A percentile compares a stretch with the other conserved stretches of the same genome.
phyloP scores from a whole-genome alignment of 2,113 vertebrate species.

The Oncorhynchus clarkii region DNA sequence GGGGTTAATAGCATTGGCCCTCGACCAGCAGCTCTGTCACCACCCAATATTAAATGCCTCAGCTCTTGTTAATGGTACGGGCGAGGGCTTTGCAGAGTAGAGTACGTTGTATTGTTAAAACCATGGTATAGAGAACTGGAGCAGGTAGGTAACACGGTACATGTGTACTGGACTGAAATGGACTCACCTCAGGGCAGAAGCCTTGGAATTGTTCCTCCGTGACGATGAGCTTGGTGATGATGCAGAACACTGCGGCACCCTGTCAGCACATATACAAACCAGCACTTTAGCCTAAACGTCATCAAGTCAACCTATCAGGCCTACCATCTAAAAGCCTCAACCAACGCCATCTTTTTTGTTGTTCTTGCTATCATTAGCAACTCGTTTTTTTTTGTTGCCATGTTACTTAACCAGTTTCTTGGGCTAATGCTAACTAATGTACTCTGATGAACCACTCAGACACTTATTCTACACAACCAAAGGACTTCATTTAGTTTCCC shows the following conservation, averaged over 20 bases:
- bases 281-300: not conserved
- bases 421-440: not conserved
- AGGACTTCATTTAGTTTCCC: no score
- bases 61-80: no score
- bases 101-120: not conserved
- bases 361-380: not conserved
- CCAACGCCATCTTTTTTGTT: not conserved
- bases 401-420: not conserved
- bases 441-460: not conserved
- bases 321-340: not conserved
- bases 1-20: no score
- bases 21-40: not conserved
- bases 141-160: not conserved
- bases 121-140: no score
- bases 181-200: conserved; percentile 81
- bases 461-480: no score
- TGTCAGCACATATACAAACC: conserved; percentile 40
- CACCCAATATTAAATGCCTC: not conserved
- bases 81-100: not conserved
- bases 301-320: not conserved
- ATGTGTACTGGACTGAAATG: not conserved
- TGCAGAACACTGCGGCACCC: conserved; percentile 86
- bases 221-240: conserved; percentile 83
- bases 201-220: conserved; percentile 84
- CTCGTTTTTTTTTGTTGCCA: no score